Evolutionary conservation across 2,797 vertebrate genomes (phyloP).

Genomic region (Alauda arvensis): DNA sequence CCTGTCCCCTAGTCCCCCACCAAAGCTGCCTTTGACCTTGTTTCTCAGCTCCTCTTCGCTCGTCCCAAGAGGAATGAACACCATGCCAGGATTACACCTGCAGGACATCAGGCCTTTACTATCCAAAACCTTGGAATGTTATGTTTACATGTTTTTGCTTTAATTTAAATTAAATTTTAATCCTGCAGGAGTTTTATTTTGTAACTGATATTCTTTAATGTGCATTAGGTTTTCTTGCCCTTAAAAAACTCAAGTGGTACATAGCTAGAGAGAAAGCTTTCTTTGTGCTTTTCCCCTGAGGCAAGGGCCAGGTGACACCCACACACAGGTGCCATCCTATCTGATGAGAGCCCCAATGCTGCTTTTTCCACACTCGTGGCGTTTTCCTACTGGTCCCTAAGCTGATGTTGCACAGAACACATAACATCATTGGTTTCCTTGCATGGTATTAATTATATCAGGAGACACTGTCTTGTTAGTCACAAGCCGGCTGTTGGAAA

Average conservation of each 20-base stretch:
- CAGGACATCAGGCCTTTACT: not conserved
- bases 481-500: not conserved
- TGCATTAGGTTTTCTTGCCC: not conserved
- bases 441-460: not conserved
- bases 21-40: not conserved
- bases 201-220: not conserved
- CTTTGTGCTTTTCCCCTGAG: not conserved
- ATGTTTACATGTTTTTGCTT: not conserved
- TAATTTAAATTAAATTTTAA: not conserved
- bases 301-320: not conserved
- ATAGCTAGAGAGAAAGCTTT: not conserved
- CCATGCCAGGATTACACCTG: fast-evolving
- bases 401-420: not conserved
- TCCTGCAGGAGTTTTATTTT: not conserved
- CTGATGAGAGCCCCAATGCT: not conserved
- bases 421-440: not conserved
- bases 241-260: not conserved
- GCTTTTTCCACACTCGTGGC: not conserved
- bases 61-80: fast-evolving
- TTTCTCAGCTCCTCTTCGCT: not conserved
- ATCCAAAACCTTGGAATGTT: not conserved
- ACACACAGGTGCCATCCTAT: fast-evolving
- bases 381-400: not conserved
- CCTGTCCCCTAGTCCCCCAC: not conserved
- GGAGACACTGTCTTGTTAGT: not conserved